Evolutionary conservation across 2,797 vertebrate genomes (phyloP).

Genomic region (Odontamblyopus lacepedii): DNA sequence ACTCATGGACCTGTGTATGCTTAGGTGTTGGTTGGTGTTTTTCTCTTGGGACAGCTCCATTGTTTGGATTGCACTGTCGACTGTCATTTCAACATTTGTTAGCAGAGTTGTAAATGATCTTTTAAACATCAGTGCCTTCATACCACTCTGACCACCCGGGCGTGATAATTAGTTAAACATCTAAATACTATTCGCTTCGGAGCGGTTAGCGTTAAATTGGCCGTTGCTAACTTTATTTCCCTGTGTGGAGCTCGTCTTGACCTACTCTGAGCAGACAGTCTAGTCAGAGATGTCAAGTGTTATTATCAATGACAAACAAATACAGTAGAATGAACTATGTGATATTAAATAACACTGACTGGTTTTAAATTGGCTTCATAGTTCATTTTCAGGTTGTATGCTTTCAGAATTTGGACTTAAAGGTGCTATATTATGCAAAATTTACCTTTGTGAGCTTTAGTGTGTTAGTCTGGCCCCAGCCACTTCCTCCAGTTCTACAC

Average conservation of each 20-base stretch:
- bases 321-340: neutral
- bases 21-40: slow-evolving; percentile 38
- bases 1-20: slow-evolving; percentile 18
- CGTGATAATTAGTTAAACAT: slow-evolving; percentile 19
- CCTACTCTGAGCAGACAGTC: neutral
- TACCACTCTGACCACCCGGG: slow-evolving; percentile 12
- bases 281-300: neutral
- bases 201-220: slow-evolving; percentile 11
- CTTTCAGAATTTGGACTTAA: neutral
- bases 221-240: slow-evolving; percentile 6
- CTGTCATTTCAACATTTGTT: slow-evolving; percentile 55
- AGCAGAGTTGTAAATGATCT: slow-evolving; percentile 45
- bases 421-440: no score
- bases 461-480: no score
- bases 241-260: neutral
- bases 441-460: no score
- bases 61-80: slow-evolving; percentile 56
- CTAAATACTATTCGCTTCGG: slow-evolving; percentile 11
- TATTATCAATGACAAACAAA: neutral
- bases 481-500: no score
- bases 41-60: slow-evolving; percentile 32
- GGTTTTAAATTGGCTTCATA: neutral
- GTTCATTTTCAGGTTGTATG: neutral
- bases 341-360: neutral
- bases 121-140: slow-evolving; percentile 28